phyloP scores from a whole-genome alignment of 2,797 vertebrate genomes.

The Helostoma temminkii region DNA sequence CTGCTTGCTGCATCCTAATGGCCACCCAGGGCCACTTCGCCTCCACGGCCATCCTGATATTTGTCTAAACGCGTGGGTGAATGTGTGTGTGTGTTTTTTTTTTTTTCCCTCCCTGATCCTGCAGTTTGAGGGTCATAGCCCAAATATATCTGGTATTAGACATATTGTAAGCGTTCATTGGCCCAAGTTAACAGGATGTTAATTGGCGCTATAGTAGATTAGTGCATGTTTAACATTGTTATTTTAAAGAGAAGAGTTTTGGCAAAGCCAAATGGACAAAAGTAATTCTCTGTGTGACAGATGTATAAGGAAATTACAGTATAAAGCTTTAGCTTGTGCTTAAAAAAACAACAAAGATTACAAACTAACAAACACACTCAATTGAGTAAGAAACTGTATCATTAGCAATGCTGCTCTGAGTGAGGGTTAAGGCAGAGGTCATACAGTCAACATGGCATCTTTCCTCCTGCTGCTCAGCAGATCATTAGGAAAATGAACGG shows the following conservation, averaged over 20 bases:
- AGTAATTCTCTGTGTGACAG: slow-evolving; percentile 10
- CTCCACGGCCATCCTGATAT: slow-evolving; percentile 82
- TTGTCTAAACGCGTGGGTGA: slow-evolving; percentile 84
- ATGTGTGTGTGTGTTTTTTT: slow-evolving; percentile 41
- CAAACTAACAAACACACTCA: slow-evolving; percentile 41
- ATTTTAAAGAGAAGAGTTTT: background rate
- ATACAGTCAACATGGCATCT: slow-evolving; percentile 71
- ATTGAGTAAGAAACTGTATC: slow-evolving; percentile 57
- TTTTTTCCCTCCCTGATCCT: slow-evolving; percentile 62
- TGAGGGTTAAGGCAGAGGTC: slow-evolving; percentile 76
- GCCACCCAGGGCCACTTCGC: slow-evolving; percentile 83
- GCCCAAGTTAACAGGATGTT: slow-evolving; percentile 2
- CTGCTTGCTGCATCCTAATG: slow-evolving; percentile 87
- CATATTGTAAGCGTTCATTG: background rate
- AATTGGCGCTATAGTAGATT: slow-evolving; percentile 7
- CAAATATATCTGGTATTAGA: slow-evolving; percentile 4
- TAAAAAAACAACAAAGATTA: slow-evolving; percentile 37
- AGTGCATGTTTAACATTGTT: background rate
- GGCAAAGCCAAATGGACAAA: background rate
- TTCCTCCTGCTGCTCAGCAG: slow-evolving; percentile 71
- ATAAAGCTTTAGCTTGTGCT: slow-evolving; percentile 24
- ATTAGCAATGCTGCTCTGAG: slow-evolving; percentile 66
- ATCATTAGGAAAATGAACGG: slow-evolving; percentile 84
- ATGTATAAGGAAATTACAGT: background rate
- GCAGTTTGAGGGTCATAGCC: slow-evolving; percentile 30